phyloP scores from a whole-genome alignment of 2,888 invertebrate species.

The Caenorhabditis sp. region DNA sequence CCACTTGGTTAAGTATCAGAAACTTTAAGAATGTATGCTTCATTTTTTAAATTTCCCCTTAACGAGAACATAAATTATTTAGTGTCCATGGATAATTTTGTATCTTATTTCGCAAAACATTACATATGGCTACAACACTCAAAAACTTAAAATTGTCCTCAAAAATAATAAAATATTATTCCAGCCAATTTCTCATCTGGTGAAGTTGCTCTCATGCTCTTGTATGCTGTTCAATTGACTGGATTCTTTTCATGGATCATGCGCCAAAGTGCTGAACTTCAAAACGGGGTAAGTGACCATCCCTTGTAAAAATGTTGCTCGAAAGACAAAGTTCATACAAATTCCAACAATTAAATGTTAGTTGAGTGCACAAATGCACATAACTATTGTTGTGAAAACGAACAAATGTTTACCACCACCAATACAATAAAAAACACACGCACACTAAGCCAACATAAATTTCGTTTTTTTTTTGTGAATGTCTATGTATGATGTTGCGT shows the following conservation, averaged over 20 bases:
- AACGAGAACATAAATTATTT: no score
- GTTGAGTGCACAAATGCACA: background rate
- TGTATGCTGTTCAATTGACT: constrained; percentile 75
- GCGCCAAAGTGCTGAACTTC: constrained; percentile 84
- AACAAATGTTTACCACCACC: background rate
- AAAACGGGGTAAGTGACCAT: constrained; percentile 72
- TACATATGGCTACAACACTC: no score
- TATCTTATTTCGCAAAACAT: no score
- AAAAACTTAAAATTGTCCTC: background rate
- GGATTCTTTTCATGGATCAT: constrained; percentile 91
- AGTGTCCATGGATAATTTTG: no score
- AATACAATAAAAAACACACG: constrained; percentile 2
- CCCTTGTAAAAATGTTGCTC: background rate
- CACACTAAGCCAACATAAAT: background rate
- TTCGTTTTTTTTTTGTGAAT: background rate
- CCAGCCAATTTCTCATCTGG: constrained; percentile 48
- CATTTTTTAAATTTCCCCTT: no score
- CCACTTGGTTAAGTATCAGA: no score
- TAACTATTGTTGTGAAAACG: background rate
- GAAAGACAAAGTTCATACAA: background rate
- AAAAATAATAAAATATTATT: constrained; percentile 4
- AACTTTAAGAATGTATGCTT: no score
- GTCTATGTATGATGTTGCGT: background rate
- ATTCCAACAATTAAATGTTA: background rate
- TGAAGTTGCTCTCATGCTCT: constrained; percentile 60